Evolutionary conservation across 1,140 invertebrate species (phyloP).

Genomic region (Cotesia glomerata): DNA sequence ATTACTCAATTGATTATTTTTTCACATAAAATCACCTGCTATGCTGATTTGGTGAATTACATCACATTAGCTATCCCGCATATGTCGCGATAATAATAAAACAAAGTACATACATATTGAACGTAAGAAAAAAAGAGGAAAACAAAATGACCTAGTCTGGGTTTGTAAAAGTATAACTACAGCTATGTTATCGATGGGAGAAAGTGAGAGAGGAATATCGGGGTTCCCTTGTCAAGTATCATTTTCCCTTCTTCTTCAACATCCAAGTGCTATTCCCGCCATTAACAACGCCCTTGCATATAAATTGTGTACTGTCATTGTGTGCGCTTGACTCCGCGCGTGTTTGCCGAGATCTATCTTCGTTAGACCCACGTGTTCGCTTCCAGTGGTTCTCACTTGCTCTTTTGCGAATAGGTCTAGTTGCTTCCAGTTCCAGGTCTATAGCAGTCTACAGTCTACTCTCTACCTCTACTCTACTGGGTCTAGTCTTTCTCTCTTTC

Average conservation of each 20-base stretch:
- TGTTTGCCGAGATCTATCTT: constrained; percentile 35
- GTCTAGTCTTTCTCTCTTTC: background rate
- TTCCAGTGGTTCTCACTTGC: constrained; percentile 49
- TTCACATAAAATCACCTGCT: too few species aligned
- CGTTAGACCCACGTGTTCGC: constrained; percentile 32
- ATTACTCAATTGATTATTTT: too few species aligned
- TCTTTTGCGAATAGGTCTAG: constrained; percentile 4
- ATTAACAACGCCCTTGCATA: constrained; percentile 65
- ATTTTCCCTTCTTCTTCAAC: constrained; percentile 23
- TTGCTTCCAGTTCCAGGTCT: too few species aligned
- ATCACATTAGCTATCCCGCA: too few species aligned
- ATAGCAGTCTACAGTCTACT: too few species aligned
- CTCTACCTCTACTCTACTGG: too few species aligned
- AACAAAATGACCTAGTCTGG: background rate
- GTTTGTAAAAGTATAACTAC: background rate
- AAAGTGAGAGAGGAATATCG: constrained; percentile 30
- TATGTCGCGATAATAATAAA: background rate
- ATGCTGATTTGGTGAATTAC: too few species aligned
- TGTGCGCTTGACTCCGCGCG: constrained; percentile 37
- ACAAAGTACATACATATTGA: background rate
- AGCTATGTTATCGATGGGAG: background rate
- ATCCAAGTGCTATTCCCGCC: constrained; percentile 45
- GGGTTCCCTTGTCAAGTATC: constrained; percentile 6
- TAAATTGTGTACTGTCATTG: constrained; percentile 54
- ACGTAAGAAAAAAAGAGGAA: background rate